Conservation (phyloP, 2,113 vertebrate species). For the Xiphophorus hellerii region DNA sequence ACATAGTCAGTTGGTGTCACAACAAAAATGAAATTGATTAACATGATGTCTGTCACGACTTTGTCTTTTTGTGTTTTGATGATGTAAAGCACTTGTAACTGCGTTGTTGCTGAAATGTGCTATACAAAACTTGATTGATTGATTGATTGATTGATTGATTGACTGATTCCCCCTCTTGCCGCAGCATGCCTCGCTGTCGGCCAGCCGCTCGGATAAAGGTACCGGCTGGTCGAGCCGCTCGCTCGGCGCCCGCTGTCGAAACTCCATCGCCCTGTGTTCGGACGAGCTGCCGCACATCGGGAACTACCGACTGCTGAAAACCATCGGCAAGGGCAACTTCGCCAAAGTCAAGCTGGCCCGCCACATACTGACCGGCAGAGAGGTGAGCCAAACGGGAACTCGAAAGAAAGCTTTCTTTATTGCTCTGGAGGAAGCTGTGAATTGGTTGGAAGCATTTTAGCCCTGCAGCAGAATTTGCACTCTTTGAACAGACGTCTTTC, state of each 20-base stretch:
- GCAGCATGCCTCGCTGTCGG: conserved; percentile 86
- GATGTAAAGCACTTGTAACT: too few relatives aligned
- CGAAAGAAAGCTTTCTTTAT: neutral
- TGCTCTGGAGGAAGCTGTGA: neutral
- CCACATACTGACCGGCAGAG: conserved; percentile 89
- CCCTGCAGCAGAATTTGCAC: neutral
- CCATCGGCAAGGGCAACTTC: conserved; percentile 95
- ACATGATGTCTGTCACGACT: too few relatives aligned
- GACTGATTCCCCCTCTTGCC: neutral
- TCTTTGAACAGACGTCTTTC: conserved; percentile 27
- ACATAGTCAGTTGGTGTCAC: too few relatives aligned
- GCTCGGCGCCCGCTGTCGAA: conserved; percentile 89
- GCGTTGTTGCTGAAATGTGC: too few relatives aligned
- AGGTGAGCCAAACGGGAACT: conserved; percentile 76
- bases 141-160: neutral
- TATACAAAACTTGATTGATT: too few relatives aligned
- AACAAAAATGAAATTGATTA: too few relatives aligned
- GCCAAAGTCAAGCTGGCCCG: conserved; percentile 93
- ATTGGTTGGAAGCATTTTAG: neutral
- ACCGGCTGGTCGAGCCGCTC: conserved; percentile 89
- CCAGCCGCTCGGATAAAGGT: conserved; percentile 89
- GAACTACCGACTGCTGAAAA: conserved; percentile 91
- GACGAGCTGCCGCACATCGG: conserved; percentile 93
- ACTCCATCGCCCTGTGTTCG: conserved; percentile 90
- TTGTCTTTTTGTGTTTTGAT: too few relatives aligned